These are phyloP conservation scores for Aphidius gifuensis DNA, from an alignment of 1,140 invertebrate species.

Conservation along the genomic window DNA sequence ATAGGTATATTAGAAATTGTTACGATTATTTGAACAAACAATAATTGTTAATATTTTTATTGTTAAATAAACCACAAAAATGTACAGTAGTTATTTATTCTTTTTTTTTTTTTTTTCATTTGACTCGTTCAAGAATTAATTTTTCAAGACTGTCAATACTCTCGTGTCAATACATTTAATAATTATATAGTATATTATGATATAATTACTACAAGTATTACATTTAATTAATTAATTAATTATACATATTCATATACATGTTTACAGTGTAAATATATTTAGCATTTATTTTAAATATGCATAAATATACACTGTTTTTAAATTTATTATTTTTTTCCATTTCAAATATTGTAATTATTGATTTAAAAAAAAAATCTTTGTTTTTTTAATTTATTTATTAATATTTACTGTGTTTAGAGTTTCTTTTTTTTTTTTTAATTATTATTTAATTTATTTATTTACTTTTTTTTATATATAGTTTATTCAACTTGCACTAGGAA, in stretches of 20 bases:
- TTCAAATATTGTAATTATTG: too few relatives aligned
- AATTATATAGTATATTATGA: conserved; percentile 44
- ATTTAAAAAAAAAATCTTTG: neutral
- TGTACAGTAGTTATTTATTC: conserved; percentile 44
- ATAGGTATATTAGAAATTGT: neutral
- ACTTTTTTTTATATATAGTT: too few relatives aligned
- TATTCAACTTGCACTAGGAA: conserved; percentile 13
- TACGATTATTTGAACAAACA: neutral
- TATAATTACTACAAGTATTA: conserved; percentile 43
- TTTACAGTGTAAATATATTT: conserved; percentile 25
- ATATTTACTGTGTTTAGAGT: conserved; percentile 16
- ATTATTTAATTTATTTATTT: too few relatives aligned
- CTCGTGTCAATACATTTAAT: conserved; percentile 51
- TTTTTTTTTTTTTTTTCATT: conserved; percentile 24
- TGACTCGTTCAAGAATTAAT: conserved; percentile 30
- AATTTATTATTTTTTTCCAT: conserved; percentile 7
- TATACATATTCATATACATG: conserved; percentile 47
- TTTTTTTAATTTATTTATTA: conserved; percentile 29
- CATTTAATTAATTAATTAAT: conserved; percentile 49
- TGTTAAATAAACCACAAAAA: conserved; percentile 58
- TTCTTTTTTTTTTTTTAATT: neutral
- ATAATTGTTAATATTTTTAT: conserved; percentile 53
- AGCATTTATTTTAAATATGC: conserved; percentile 41
- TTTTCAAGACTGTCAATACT: conserved; percentile 37
- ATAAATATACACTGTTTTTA: conserved; percentile 40